A percentile compares a stretch with the other conserved stretches of the same genome.
These are phyloP conservation scores for Saccostrea glomerata DNA, from an alignment of 1,140 invertebrate species.

Conservation along the genomic window DNA sequence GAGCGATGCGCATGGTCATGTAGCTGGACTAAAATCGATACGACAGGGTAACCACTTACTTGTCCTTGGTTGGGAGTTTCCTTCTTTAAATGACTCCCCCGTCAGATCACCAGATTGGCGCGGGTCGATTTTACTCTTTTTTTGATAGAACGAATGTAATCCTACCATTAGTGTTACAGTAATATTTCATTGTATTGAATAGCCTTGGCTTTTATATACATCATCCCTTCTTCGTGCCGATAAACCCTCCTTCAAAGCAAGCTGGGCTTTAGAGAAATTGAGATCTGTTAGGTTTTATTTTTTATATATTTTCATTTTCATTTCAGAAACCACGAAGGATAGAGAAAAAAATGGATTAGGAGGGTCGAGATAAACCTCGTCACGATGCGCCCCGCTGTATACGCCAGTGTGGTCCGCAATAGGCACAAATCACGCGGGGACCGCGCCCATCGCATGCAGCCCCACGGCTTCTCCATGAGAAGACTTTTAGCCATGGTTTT, in stretches of 20 bases:
- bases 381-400: constrained; percentile 52
- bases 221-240: background rate
- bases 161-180: background rate
- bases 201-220: background rate
- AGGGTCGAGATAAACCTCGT: background rate
- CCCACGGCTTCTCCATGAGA: constrained; percentile 53
- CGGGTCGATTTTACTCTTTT: constrained; percentile 5
- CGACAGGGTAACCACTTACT: background rate
- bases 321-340: background rate
- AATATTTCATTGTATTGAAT: constrained; percentile 14
- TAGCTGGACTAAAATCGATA: background rate
- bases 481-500: constrained; percentile 53
- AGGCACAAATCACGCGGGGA: constrained; percentile 35
- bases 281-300: background rate
- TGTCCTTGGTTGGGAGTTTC: background rate
- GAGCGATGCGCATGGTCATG: background rate
- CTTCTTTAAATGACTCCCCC: background rate
- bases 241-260: background rate
- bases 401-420: constrained; percentile 53
- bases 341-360: background rate
- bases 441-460: constrained; percentile 37
- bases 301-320: background rate
- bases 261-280: background rate
- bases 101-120: background rate
- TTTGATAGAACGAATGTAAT: background rate